phyloP scores from a whole-genome alignment of 2,113 vertebrate genomes.

The Redunca redunca region DNA sequence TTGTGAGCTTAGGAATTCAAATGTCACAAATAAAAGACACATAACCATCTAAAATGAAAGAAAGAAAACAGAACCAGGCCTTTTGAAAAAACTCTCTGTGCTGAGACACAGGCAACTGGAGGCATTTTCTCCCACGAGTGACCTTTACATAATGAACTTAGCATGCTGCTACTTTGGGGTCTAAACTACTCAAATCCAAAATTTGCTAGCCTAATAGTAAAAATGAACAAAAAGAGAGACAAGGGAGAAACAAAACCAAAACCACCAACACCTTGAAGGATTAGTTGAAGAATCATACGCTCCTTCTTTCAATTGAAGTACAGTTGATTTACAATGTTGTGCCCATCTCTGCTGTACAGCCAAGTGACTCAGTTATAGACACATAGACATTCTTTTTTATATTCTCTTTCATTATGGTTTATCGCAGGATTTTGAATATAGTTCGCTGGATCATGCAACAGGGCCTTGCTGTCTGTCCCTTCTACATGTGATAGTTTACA shows the following conservation, averaged over 20 bases:
- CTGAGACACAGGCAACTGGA: slow-evolving; percentile 59
- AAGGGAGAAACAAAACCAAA: neutral
- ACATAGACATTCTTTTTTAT: neutral
- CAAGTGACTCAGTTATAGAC: neutral
- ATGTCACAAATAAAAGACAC: neutral
- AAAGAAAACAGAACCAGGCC: slow-evolving; percentile 38
- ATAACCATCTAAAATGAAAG: neutral
- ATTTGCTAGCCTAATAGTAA: slow-evolving; percentile 65
- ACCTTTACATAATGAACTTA: slow-evolving; percentile 76
- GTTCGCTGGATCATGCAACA: neutral
- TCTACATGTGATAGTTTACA: neutral
- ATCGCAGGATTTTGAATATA: neutral
- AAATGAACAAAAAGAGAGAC: neutral
- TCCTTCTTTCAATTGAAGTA: neutral
- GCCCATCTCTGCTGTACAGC: neutral
- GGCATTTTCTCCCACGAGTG: slow-evolving; percentile 72
- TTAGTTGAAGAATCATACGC: slow-evolving; percentile 59
- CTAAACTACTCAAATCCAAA: slow-evolving; percentile 64
- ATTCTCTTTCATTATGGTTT: neutral
- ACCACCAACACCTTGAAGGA: slow-evolving; percentile 34
- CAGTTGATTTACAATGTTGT: neutral
- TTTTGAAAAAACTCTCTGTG: slow-evolving; percentile 35
- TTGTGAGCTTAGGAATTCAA: neutral
- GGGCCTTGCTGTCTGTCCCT: neutral
- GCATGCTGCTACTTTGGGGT: slow-evolving; percentile 62